phyloP scores from a whole-genome alignment of 2,888 invertebrate genomes.

The Ceriagrion tenellum region DNA sequence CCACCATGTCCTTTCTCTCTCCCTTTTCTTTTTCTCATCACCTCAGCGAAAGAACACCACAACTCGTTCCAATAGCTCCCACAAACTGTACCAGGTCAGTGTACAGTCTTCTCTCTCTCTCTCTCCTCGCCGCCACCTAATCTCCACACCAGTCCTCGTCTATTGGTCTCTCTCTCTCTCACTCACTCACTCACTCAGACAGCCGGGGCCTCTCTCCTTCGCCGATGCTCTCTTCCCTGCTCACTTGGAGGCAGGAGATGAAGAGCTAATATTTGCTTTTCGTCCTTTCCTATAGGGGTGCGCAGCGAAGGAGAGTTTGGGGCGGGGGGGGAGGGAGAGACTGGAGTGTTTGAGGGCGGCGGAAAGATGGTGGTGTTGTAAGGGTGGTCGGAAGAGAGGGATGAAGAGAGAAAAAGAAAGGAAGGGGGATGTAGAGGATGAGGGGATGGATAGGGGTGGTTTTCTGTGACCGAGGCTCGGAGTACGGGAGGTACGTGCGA shows the following conservation, averaged over 20 bases:
- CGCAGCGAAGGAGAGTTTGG: no score
- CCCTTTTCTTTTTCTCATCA: no score
- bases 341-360: no score
- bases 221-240: conserved; percentile 5
- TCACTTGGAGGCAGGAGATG: conserved; percentile 41
- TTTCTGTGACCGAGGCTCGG: not conserved
- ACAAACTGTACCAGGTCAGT: no score
- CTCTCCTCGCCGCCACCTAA: not conserved
- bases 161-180: not conserved
- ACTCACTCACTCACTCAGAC: not conserved
- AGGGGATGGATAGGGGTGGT: not conserved
- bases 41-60: no score
- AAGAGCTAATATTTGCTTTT: conserved; percentile 62
- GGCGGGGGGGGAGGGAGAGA: not conserved
- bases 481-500: not conserved
- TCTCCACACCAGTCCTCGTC: not conserved
- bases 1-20: no score
- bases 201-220: not conserved
- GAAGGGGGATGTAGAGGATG: no score
- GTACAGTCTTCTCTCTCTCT: not conserved
- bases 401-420: not conserved
- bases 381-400: not conserved
- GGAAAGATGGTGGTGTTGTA: not conserved
- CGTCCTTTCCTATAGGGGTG: not conserved
- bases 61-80: no score